Evolutionary conservation across 2,888 invertebrate species (phyloP).

Genomic region (Periphyllus acericola): DNA sequence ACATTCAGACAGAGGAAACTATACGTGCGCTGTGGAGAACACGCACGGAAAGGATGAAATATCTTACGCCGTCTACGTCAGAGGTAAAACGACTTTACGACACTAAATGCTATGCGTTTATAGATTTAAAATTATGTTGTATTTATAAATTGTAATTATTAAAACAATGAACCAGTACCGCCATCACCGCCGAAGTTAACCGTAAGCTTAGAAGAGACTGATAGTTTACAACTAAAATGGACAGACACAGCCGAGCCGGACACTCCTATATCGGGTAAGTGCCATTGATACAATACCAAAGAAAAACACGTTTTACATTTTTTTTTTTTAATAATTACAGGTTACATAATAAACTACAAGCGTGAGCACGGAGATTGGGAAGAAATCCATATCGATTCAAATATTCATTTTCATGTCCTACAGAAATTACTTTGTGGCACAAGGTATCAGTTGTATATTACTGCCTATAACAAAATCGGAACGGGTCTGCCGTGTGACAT

Average conservation of each 20-base stretch:
- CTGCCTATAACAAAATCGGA: constrained; percentile 90
- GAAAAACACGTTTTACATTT: background rate
- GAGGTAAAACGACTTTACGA: constrained; percentile 66
- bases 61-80: constrained; percentile 76
- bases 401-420: constrained; percentile 78
- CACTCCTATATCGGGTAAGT: constrained; percentile 76
- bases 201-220: constrained; percentile 84
- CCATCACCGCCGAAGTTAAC: constrained; percentile 86
- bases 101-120: background rate
- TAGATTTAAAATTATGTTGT: background rate
- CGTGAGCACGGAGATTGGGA: constrained; percentile 92
- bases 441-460: constrained; percentile 86
- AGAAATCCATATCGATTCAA: constrained; percentile 85
- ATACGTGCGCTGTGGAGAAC: constrained; percentile 88
- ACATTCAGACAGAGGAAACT: constrained; percentile 87
- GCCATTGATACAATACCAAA: background rate
- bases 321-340: constrained; percentile 67
- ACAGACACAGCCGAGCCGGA: constrained; percentile 83
- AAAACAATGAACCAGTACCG: constrained; percentile 72
- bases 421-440: constrained; percentile 89
- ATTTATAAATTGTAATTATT: background rate
- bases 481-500: constrained; percentile 90
- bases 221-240: constrained; percentile 85
- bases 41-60: constrained; percentile 85
- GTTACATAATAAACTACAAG: constrained; percentile 90